A percentile compares a stretch with the other conserved stretches of the same genome.
These are phyloP conservation scores for Dasyurus viverrinus DNA, from an alignment of 2,113 vertebrate species.

Conservation along the genomic window DNA sequence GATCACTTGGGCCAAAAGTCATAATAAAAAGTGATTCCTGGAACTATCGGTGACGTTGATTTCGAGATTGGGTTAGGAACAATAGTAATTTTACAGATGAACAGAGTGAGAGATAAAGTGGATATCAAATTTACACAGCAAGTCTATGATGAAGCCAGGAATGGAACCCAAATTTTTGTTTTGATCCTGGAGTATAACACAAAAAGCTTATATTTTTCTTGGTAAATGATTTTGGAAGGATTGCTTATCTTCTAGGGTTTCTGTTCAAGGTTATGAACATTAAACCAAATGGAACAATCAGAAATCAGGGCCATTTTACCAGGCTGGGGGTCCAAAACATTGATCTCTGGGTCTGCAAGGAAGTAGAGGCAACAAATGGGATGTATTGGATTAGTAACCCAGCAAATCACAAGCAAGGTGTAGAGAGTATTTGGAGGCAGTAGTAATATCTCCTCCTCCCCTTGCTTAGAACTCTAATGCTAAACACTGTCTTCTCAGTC, in stretches of 20 bases:
- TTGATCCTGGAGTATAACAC: not conserved
- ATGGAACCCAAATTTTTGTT: not conserved
- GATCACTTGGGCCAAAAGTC: not conserved
- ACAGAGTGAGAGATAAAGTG: not conserved
- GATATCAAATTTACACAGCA: not conserved
- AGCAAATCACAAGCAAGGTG: not conserved
- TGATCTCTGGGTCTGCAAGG: not conserved
- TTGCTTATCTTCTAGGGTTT: not conserved
- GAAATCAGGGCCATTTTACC: not conserved
- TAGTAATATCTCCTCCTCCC: fast-evolving
- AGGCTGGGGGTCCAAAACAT: not conserved
- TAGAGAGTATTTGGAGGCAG: not conserved
- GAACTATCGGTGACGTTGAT: not conserved
- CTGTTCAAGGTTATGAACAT: not conserved
- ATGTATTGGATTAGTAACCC: not conserved
- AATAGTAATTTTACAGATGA: not conserved
- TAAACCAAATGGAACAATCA: not conserved
- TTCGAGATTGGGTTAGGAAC: not conserved
- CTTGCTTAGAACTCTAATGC: not conserved
- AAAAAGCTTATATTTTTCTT: not conserved
- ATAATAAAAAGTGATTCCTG: not conserved
- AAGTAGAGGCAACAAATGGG: not conserved
- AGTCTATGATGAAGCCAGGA: not conserved
- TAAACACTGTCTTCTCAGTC: not conserved
- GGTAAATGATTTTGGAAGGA: not conserved